Conservation (phyloP, 1,140 invertebrate species). For the Babylonia areolata region DNA sequence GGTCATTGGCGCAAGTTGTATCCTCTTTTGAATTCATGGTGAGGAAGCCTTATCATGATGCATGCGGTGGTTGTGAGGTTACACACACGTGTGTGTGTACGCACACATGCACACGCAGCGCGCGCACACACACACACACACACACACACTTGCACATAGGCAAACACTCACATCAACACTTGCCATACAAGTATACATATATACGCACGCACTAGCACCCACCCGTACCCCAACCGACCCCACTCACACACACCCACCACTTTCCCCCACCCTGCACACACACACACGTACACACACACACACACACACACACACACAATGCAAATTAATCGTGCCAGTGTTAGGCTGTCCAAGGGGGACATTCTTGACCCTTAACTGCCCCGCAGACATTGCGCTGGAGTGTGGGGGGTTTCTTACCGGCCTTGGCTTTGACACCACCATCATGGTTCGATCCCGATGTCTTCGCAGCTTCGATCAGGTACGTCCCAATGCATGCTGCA, state of each 20-base stretch:
- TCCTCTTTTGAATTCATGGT: too few species aligned
- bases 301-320: not conserved
- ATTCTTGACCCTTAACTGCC: not conserved
- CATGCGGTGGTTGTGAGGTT: too few species aligned
- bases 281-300: slow-evolving; percentile 18
- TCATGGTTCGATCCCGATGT: slow-evolving; percentile 93
- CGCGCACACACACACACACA: too few species aligned
- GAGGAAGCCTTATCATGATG: too few species aligned
- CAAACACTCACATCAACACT: too few species aligned
- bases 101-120: too few species aligned
- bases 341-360: not conserved
- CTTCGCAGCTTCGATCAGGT: slow-evolving; percentile 98
- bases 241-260: too few species aligned
- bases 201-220: too few species aligned
- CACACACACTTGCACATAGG: too few species aligned
- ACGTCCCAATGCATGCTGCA: slow-evolving; percentile 78
- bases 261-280: not conserved
- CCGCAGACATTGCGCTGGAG: slow-evolving; percentile 90
- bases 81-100: too few species aligned
- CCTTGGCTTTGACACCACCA: slow-evolving; percentile 90
- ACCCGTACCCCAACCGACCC: too few species aligned
- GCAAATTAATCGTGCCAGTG: not conserved
- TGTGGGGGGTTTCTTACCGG: slow-evolving; percentile 95
- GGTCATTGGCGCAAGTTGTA: slow-evolving; percentile 75
- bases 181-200: too few species aligned